Base-by-base conservation (phyloP, 2,888 invertebrate genomes). In the Drosophila kuntzei region DNA sequence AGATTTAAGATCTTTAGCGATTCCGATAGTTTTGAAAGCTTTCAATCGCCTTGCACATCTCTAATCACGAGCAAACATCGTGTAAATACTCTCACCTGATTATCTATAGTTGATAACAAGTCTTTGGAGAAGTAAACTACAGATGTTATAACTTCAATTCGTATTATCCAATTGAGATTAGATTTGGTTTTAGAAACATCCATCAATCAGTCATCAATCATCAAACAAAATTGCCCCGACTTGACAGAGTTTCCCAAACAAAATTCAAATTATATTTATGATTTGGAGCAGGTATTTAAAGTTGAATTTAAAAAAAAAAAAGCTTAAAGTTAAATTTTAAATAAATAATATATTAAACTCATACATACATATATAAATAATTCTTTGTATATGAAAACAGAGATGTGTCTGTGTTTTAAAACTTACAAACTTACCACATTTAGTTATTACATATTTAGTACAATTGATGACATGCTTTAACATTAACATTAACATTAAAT, bases 401-500 rank as follows among this genome's bases (percentile, higher is more conserved):
- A 36, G 16, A 51, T 51, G 37, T 51, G 50, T 51, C 37, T 51
- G 50, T 51, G 37, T 51, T 50, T 34, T 46, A 14, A 46, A 55
- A 34, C n/a, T n/a, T n/a, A n/a, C 22, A 36, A 59, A 46, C 36
- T 61, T 54, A 20, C 14, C 20, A 39, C 29, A 29, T 59, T 49
- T 60, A 50, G 32, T 60, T 50, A 22, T 32, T 51, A 60, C 39
- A 50, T 32, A 51, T 49, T 49, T 27, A 59, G 49, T 39, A 39
- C 36, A 50, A 37, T 60, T 60, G 32, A 51, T 60, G 55, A 44
- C 14, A 44, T 55, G 55, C 55, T 44, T 55, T 53, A 18, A 22
- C 22, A 22, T 27, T 27, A n/a, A n/a, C n/a, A n/a, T n/a, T n/a
- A n/a, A 53, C 27, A 18, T n/a, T 53, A 29, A 53, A 27, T 25